A percentile compares a stretch with the other conserved stretches of the same genome.
These are phyloP conservation scores for Meloidogyne hapla DNA, from an alignment of 1,140 invertebrate species.

Conservation along the genomic window DNA sequence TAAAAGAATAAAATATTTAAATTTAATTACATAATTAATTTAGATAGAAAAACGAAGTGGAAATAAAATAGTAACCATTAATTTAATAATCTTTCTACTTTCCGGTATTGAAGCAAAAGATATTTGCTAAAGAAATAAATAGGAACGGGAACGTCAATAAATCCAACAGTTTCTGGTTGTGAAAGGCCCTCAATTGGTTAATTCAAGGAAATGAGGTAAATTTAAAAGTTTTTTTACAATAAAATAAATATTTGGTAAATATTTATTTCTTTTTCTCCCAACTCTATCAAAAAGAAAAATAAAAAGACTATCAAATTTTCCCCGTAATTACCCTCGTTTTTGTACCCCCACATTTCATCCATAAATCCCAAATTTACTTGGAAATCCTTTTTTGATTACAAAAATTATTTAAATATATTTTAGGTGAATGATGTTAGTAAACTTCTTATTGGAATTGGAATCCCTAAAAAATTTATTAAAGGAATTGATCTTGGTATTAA, in stretches of 20 bases:
- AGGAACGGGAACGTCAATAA: constrained; percentile 48
- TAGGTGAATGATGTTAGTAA: constrained; percentile 26
- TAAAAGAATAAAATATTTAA: not conserved
- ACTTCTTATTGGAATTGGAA: constrained; percentile 27
- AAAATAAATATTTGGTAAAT: too few relatives aligned
- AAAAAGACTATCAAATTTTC: too few relatives aligned
- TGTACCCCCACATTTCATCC: too few relatives aligned
- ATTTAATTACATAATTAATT: not conserved
- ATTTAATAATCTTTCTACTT: constrained; percentile 41
- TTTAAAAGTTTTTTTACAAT: not conserved
- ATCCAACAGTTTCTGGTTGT: constrained; percentile 36
- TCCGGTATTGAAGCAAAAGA: constrained; percentile 45
- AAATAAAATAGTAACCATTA: constrained; percentile 48
- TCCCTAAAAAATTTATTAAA: constrained; percentile 40
- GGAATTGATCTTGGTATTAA: constrained; percentile 40
- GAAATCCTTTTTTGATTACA: too few relatives aligned
- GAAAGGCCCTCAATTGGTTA: constrained; percentile 50
- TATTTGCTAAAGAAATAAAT: constrained; percentile 35
- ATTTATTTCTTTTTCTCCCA: too few relatives aligned
- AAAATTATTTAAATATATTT: not conserved
- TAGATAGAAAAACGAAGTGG: constrained; percentile 50
- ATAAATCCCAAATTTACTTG: too few relatives aligned
- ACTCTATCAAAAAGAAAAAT: too few relatives aligned
- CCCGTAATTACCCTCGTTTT: too few relatives aligned
- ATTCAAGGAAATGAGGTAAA: constrained; percentile 50